These are phyloP conservation scores for Nothura maculosa DNA, from an alignment of 2,797 vertebrate genomes.

Conservation along the genomic window DNA sequence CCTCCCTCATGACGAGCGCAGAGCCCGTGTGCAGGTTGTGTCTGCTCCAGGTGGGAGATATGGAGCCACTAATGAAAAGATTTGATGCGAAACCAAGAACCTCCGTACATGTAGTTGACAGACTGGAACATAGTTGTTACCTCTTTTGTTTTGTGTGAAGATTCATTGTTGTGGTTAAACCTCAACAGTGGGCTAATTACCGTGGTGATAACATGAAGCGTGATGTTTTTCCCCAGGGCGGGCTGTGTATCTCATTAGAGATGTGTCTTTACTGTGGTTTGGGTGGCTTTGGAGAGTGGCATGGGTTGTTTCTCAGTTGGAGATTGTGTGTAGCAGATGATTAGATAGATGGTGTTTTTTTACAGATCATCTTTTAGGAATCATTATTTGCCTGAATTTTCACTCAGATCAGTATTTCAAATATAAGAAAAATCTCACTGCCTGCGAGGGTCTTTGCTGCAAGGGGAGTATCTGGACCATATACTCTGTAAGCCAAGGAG, in stretches of 20 bases:
- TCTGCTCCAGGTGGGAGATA: rapidly evolving
- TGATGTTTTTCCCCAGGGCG: neutral
- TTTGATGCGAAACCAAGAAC: neutral
- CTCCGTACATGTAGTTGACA: neutral
- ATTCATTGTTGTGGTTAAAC: neutral
- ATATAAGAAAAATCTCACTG: neutral
- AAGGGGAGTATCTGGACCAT: neutral
- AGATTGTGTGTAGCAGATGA: rapidly evolving
- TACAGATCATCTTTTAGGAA: neutral
- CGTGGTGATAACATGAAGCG: rapidly evolving
- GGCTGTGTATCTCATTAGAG: rapidly evolving
- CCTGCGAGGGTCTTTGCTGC: neutral
- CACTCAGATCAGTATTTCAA: neutral
- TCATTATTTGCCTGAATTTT: neutral
- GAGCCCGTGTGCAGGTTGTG: neutral
- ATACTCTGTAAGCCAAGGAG: neutral
- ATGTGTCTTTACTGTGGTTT: neutral
- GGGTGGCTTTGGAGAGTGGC: neutral
- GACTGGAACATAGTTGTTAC: neutral
- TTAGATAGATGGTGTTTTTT: neutral
- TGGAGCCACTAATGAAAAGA: neutral
- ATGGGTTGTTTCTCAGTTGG: neutral
- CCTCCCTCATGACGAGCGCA: rapidly evolving
- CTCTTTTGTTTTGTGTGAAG: neutral
- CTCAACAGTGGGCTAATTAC: rapidly evolving